Conservation (phyloP, 2,888 invertebrate species). For the Pelosia muscerda region DNA sequence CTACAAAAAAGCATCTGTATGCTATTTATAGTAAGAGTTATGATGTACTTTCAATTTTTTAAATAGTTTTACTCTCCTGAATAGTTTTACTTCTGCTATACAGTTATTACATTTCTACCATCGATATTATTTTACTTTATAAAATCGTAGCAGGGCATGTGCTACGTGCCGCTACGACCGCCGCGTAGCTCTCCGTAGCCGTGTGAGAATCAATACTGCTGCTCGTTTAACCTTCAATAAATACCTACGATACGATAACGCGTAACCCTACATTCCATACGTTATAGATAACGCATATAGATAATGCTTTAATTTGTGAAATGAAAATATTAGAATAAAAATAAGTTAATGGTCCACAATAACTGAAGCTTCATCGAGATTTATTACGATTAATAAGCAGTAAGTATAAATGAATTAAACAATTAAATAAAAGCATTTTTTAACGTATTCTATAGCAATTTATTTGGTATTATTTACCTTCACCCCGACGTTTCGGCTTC, state of each 20-base stretch:
- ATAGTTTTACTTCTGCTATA: too few relatives aligned
- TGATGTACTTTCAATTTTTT: too few relatives aligned
- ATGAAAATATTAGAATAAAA: neutral
- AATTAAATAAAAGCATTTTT: too few relatives aligned
- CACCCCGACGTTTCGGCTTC: too few relatives aligned
- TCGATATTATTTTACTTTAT: neutral
- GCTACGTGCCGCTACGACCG: constrained; percentile 19
- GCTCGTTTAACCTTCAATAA: constrained; percentile 22
- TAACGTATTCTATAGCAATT: too few relatives aligned
- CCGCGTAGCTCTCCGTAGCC: constrained; percentile 34
- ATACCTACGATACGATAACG: constrained; percentile 25
- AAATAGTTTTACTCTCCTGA: too few relatives aligned
- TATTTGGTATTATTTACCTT: too few relatives aligned
- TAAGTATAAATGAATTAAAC: too few relatives aligned
- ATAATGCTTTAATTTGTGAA: neutral
- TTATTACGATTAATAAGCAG: neutral
- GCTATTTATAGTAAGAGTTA: too few relatives aligned
- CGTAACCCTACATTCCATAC: neutral
- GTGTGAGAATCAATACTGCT: constrained; percentile 42
- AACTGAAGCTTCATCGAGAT: neutral
- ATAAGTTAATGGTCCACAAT: neutral
- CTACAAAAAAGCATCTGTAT: too few relatives aligned
- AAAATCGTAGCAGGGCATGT: neutral
- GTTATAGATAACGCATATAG: neutral
- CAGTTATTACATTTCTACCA: too few relatives aligned